Percentiles rank a stretch among this genome's conserved stretches.
Conservation (phyloP, 1,140 invertebrate genomes). For the Sipha flava region DNA sequence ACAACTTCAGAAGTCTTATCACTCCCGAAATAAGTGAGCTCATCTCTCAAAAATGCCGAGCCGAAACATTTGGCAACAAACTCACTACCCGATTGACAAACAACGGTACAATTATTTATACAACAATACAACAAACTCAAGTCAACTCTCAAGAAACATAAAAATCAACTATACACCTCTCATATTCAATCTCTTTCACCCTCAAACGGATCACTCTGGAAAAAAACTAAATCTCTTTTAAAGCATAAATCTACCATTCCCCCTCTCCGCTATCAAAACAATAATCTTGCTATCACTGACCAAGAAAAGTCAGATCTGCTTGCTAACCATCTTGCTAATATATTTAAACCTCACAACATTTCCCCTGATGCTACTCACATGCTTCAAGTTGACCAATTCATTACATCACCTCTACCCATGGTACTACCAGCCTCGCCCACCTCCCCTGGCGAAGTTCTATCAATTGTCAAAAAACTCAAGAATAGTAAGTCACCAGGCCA, state of each 20-base stretch:
- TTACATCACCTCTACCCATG: not conserved
- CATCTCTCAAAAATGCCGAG: not conserved
- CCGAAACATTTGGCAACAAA: no score
- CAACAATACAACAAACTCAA: not conserved
- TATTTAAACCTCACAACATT: not conserved
- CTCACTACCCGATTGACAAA: not conserved
- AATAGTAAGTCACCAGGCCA: constrained; percentile 5
- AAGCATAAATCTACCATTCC: not conserved
- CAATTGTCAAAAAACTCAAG: not conserved
- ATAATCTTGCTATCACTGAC: not conserved
- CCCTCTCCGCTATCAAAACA: not conserved
- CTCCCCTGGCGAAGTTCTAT: not conserved
- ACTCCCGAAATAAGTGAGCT: not conserved
- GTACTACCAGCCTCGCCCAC: not conserved
- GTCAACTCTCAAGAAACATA: not conserved
- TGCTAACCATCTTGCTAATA: not conserved
- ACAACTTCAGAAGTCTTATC: not conserved
- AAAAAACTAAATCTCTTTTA: constrained; percentile 11
- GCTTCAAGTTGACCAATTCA: not conserved
- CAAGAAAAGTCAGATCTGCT: not conserved
- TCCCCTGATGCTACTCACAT: not conserved
- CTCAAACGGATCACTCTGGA: not conserved
- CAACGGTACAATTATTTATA: not conserved
- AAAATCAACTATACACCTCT: not conserved
- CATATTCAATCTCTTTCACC: not conserved